These are phyloP conservation scores for Archegozetes longisetosus DNA, from an alignment of 1,140 invertebrate species.

Conservation along the genomic window DNA sequence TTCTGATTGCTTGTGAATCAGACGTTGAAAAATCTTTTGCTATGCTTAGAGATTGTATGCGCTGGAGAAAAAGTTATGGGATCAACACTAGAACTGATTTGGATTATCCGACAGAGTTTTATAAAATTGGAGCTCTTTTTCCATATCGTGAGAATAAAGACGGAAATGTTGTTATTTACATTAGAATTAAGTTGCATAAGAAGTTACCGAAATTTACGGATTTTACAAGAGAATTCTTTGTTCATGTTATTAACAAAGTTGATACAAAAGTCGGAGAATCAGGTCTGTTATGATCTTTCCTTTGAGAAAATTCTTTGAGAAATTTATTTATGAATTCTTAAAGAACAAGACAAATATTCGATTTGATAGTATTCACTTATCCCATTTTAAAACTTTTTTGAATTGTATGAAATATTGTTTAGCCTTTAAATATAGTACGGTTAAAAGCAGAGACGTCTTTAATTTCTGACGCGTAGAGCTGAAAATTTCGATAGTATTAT, in stretches of 20 bases:
- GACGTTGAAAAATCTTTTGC: not conserved
- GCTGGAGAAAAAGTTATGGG: slow-evolving; percentile 4
- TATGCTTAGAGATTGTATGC: not conserved
- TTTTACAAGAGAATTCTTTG: not conserved
- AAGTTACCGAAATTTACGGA: slow-evolving; percentile 1
- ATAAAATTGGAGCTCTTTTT: not conserved
- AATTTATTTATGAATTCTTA: too few relatives aligned
- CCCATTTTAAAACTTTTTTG: too few relatives aligned
- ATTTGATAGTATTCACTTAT: too few relatives aligned
- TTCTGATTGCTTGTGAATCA: not conserved
- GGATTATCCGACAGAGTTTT: slow-evolving; percentile 4
- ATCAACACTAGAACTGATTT: slow-evolving; percentile 1
- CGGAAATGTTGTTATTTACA: slow-evolving; percentile 1
- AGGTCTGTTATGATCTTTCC: not conserved
- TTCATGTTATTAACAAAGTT: not conserved
- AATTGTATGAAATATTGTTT: too few relatives aligned
- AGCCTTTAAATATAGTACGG: too few relatives aligned
- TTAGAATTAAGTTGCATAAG: slow-evolving; percentile 12
- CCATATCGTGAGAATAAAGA: slow-evolving; percentile 5
- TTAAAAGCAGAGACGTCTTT: too few relatives aligned
- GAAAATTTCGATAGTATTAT: too few relatives aligned
- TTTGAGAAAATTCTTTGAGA: too few relatives aligned
- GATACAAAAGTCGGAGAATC: not conserved
- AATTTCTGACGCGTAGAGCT: too few relatives aligned
- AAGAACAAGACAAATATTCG: too few relatives aligned